Base-by-base conservation (phyloP, 2,797 vertebrate genomes). In the Phrynocephalus vlangalii region DNA sequence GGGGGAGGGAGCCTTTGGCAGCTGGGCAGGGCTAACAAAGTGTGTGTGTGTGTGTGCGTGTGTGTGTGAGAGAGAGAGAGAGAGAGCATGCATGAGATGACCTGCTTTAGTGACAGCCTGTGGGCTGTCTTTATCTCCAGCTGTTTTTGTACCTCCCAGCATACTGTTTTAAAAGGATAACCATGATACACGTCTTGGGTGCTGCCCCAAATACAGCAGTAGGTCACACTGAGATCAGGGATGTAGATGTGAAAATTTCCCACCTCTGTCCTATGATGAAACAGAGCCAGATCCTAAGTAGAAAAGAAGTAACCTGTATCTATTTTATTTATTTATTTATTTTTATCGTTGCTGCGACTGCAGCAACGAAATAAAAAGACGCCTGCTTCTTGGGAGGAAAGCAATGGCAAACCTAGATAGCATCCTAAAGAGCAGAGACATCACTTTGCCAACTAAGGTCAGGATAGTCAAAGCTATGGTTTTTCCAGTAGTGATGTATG, bases 1-100 rank as follows among this genome's bases (percentile, higher is more conserved):
- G 92, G 89, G 85, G 86, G 79, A 73, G 92, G 73, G 86, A 89
- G 89, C 84, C 93, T 6, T 91, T 73, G 0, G 0, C 89, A 93
- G 88, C 90, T 90, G 87, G 89, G 86, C 79, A 0, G 79, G 79
- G 86, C 83, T 79, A 30, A 52, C 60, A 26, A 26, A 22, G 56
- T 44, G 26, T 20, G 44, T 24, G 56, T 10, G 56, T 79, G 38
- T 44, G 38, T 44, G 38, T 44, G 38, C 5, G 38, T 44, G 38
- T 79, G 38, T 44, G 38, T 44, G 38, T 44, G 38, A 44, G 38
- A 44, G 5, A 44, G 38, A 44, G 38, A 44, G 5, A 44, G 38
- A 44, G 38, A 44, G 38, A 44, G 38, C 38, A 44, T 44, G 38
- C 52, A 9, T 56, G 13, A 56, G 52, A 56, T 56, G 9, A 56